Percentiles rank a stretch among this genome's conserved stretches.
These are phyloP conservation scores for Meandrina meandrites DNA, from an alignment of 92 coral and sea anemone species.

Conservation along the genomic window DNA sequence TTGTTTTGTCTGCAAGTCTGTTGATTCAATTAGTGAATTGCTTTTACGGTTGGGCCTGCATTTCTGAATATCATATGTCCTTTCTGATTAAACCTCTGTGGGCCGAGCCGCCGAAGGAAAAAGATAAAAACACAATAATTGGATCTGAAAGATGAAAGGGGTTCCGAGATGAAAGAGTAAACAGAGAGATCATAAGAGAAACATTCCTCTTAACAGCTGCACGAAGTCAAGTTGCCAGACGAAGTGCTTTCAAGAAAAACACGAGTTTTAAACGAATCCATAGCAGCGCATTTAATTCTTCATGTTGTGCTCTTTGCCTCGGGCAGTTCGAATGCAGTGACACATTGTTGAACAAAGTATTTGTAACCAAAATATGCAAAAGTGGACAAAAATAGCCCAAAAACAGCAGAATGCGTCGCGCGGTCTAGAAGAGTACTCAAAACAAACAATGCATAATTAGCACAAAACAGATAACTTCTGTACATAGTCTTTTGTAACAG, in stretches of 20 bases:
- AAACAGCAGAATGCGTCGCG: slow-evolving; percentile 11
- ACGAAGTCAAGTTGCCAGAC: background rate
- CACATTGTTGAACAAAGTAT: background rate
- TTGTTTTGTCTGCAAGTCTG: slow-evolving; percentile 14
- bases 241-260: background rate
- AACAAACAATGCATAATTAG: slow-evolving; percentile 23
- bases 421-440: slow-evolving; percentile 6
- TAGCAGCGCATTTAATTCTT: background rate
- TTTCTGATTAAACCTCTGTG: slow-evolving; percentile 5
- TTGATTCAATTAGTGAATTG: slow-evolving; percentile 24
- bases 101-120: slow-evolving; percentile 20
- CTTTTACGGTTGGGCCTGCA: slow-evolving; percentile 5
- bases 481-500: slow-evolving; percentile 6
- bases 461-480: slow-evolving; percentile 31
- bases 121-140: slow-evolving; percentile 32
- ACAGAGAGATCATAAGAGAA: background rate
- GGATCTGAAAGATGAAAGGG: slow-evolving; percentile 40
- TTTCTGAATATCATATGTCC: slow-evolving; percentile 30
- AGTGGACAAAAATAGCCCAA: background rate
- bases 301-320: background rate
- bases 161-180: slow-evolving; percentile 15
- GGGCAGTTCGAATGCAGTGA: background rate
- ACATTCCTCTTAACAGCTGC: background rate
- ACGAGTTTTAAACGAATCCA: background rate
- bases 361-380: background rate